Percentiles rank a stretch among this genome's conserved stretches.
Conservation (phyloP, 2,113 vertebrate genomes). For the Geococcyx californianus region DNA sequence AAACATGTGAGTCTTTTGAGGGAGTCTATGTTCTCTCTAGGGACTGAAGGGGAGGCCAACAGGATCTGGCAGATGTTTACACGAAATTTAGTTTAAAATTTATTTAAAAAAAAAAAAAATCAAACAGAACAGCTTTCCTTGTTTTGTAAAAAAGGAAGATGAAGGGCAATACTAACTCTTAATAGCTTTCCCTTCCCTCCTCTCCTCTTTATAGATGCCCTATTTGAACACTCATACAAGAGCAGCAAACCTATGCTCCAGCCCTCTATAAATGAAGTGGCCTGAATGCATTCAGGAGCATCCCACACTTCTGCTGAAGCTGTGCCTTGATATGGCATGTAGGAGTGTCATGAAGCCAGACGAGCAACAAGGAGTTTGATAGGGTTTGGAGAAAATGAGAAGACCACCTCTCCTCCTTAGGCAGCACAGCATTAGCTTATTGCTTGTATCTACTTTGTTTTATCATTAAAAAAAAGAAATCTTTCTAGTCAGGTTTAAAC, state of each 20-base stretch:
- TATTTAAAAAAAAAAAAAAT: neutral
- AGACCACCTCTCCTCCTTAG: neutral
- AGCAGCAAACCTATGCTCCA: neutral
- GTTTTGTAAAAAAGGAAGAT: neutral
- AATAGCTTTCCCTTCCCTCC: neutral
- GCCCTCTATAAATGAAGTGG: fast-evolving
- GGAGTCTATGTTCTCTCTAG: neutral
- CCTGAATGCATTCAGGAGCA: fast-evolving
- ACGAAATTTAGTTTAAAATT: neutral
- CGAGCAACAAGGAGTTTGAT: neutral
- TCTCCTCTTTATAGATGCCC: neutral
- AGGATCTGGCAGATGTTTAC: neutral
- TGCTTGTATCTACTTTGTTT: neutral
- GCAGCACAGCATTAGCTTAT: neutral
- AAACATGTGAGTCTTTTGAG: neutral
- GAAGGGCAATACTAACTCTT: neutral
- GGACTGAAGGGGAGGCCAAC: neutral
- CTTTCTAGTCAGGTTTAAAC: neutral
- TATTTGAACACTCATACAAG: fast-evolving
- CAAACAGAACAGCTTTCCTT: neutral
- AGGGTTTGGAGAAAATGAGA: neutral
- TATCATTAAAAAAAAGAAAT: neutral
- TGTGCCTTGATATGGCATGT: neutral
- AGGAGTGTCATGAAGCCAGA: neutral
- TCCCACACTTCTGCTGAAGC: neutral